Base-by-base conservation (phyloP, 2,797 vertebrate genomes). In the Buphagus erythrorhynchus region DNA sequence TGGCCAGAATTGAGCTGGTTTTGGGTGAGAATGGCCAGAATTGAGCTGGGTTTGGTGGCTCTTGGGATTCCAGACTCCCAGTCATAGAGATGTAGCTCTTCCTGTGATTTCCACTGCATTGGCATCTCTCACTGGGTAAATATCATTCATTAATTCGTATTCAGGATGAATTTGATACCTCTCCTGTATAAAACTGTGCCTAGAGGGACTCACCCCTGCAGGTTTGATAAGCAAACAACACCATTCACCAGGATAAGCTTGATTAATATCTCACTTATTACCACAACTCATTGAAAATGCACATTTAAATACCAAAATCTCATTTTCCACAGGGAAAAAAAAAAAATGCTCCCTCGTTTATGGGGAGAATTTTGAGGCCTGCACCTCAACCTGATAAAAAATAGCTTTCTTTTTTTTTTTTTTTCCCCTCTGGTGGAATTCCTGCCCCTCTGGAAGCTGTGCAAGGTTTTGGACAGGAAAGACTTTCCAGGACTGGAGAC, bases 91-190 rank as follows among this genome's bases (percentile, higher is more conserved):
- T 14, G 11, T 11, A 49, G 65, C 43, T 58, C 61, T 9, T 61
- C 4, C 36, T 5, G 0, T 1, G 4, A 57, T 10, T 22, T 5
- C 55, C 59, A 68, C 2, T 13, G 35, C 21, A 15, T 0, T 33
- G 46, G 29, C 5, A 1, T 10, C 72, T 33, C 72, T 25, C 31
- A 6, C 29, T 7, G 42, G 16, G 38, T 35, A 46, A 31, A 25
- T 28, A 33, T 38, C 4, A 5, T 4, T 17, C 3, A 5, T 36
- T 40, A 24, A 59, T 77, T 81, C 1, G 1, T 52, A 29, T 74
- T 67, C 36, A 12, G 51, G 42, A 57, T 33, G 38, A 35, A 55
- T 71, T 59, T 25, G 43, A 76, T 6, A 10, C 3, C 7, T 0
- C 20, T 40, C 33, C 33, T 33, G 4, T 7, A 8, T 4, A 20